These are phyloP conservation scores for Helobdella robusta DNA, from an alignment of 2,888 invertebrate genomes.

Conservation along the genomic window DNA sequence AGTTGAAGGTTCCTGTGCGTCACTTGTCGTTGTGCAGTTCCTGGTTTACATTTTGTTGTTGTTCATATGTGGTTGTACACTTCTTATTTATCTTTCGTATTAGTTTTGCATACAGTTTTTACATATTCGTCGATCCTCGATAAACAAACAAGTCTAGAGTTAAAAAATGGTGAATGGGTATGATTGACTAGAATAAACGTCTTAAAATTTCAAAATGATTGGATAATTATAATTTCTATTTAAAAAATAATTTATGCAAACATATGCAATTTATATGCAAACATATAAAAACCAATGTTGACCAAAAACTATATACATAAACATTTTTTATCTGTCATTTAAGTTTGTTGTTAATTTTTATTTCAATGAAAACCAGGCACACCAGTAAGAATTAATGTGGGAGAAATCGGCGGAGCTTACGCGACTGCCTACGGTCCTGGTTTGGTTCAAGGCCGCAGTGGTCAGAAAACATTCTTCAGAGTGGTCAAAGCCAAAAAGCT, in stretches of 20 bases:
- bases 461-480: slow-evolving; percentile 83
- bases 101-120: too few species aligned
- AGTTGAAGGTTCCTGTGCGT: slow-evolving; percentile 85
- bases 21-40: too few species aligned
- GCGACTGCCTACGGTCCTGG: slow-evolving; percentile 93
- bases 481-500: slow-evolving; percentile 67
- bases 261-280: background rate
- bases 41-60: too few species aligned
- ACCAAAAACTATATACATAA: background rate
- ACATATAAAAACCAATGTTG: background rate
- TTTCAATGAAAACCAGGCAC: slow-evolving; percentile 12
- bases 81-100: too few species aligned
- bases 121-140: too few species aligned
- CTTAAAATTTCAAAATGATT: too few species aligned
- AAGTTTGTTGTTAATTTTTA: background rate
- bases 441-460: slow-evolving; percentile 78
- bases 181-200: too few species aligned
- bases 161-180: too few species aligned
- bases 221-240: too few species aligned
- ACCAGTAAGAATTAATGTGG: slow-evolving; percentile 53
- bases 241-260: background rate
- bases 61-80: too few species aligned
- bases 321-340: background rate
- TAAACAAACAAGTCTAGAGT: too few species aligned
- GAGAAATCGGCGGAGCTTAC: slow-evolving; percentile 50